Evolutionary conservation across 2,888 invertebrate genomes (phyloP), one percentile per base, ranked within the genome.

Genomic region (Idaea biselata): DNA sequence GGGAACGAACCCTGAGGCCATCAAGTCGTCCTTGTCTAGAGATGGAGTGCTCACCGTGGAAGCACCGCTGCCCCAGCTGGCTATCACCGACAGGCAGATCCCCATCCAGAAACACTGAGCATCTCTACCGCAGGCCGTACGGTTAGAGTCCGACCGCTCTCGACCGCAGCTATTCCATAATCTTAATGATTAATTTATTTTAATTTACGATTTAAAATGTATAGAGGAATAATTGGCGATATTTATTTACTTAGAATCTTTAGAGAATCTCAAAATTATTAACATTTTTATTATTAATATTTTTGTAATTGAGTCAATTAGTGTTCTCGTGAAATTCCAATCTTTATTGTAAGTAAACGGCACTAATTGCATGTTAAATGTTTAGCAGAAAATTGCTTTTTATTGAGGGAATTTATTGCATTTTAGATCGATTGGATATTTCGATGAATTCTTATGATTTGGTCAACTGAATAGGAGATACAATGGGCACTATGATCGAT

Each of bases 21-120:
- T 99, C 91, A 97, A 97, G 88, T 99, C 98, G 33, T 98, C 98
- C 58, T 93, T 99, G 83, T 98, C 98, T 84, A 97, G 98, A 87
- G 98, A 99, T 84, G 99, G 99, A 57, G 97, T 99, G 33, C 94
- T 99, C 68, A 98, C 99, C 53, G 99, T 99, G 59, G 98, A 99
- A 86, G 99, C 99, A 25, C 99, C 99, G 3, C 94, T 99, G 82
- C 99, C 99, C 33, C 96, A 97, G 65, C 94, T 97, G 71, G 95
- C 95, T 69, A 94, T 95, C 76, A 96, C 96, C 73, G 97, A 97
- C 88, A 95, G 96, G 83, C 93, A 96, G 88, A 97, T 97, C 93
- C 96, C 97, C 79, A 97, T 97, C 79, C 95, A 96, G 82, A 92
- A 91, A 80, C 91, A 92, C 83, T 92, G 91, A 92, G 82, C 78